Evolutionary conservation across 2,797 vertebrate species (phyloP).

Genomic region (Nothura maculosa): DNA sequence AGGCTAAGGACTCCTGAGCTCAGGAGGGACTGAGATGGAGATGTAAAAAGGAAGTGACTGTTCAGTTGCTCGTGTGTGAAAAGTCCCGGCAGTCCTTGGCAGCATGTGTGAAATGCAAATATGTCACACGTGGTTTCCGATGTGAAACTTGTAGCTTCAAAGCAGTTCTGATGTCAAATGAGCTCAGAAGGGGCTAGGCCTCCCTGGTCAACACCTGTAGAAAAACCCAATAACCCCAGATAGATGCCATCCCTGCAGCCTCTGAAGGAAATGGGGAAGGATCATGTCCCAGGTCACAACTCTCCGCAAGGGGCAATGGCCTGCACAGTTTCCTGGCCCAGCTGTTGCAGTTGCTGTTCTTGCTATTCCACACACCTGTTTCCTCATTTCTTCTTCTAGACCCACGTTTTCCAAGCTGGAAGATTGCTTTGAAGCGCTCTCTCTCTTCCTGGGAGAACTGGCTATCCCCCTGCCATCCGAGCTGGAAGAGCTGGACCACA

Average conservation of each 20-base stretch:
- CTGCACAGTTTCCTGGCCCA: background rate
- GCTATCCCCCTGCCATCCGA: constrained; percentile 93
- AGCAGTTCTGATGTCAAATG: background rate
- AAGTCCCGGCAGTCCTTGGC: background rate
- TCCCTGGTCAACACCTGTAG: background rate
- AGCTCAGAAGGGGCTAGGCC: background rate
- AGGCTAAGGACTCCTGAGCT: background rate
- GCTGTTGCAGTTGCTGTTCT: background rate
- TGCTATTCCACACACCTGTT: background rate
- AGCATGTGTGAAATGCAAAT: background rate
- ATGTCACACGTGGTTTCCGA: background rate
- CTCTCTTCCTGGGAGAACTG: constrained; percentile 92
- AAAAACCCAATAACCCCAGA: background rate
- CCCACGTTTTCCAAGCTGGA: constrained; percentile 95
- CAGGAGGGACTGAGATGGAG: background rate
- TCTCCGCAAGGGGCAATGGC: background rate
- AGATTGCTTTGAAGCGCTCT: constrained; percentile 93
- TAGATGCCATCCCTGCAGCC: background rate
- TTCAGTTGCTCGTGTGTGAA: background rate
- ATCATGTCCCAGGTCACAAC: background rate
- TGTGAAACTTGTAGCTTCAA: background rate
- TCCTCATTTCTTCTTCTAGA: constrained; percentile 74
- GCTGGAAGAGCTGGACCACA: constrained; percentile 93
- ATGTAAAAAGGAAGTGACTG: background rate
- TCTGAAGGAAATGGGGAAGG: background rate